Base-by-base conservation (phyloP, 2,113 vertebrate species). In the Dascyllus trimaculatus region DNA sequence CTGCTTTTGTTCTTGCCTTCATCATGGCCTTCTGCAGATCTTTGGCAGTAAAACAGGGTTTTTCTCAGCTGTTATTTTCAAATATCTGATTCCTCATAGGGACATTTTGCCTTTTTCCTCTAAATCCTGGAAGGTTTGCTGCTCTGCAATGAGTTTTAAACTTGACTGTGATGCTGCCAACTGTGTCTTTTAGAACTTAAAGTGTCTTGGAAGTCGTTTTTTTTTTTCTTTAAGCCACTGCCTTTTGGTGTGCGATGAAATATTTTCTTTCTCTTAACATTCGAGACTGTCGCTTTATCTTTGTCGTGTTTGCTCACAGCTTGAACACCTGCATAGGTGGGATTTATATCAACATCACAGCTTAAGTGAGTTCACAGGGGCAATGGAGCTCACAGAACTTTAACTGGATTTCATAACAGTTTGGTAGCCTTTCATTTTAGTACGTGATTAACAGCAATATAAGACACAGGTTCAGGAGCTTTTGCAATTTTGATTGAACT, bases 51-150 rank as follows among this genome's bases (percentile, higher is more conserved):
- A 54, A 25, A 49, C 46, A 38, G 17, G 24, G 22, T 54, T 54
- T 65, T 26, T 69, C 65, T 40, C n/a, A 63, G 26, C 18, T 57
- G 32, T 22, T 38, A 6, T 58, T 51, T 38, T 65, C 64, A 53
- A 54, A 14, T 1, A 5, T 40, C 56, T 68, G 48, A 54, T 40
- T 73, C 9, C 19, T 11, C 29, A 61, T 68, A 35, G 57, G 60
- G 21, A 24, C 24, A 0, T 59, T 17, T 17, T 29, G 38, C 15
- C n/a, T 52, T 17, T 45, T 45, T 57, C 26, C 29, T 56, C 32
- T 15, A 63, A 1, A 9, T 43, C 32, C 25, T 45, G 13, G 24
- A 40, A 69, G 46, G 11, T 46, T 76, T 67, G 18, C 22, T 22
- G 54, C 45, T 22, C 22, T 38, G 29, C 43, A n/a, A 51, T 4